Conservation (phyloP, 1,140 invertebrate species). For the Psilanteris sp. region DNA sequence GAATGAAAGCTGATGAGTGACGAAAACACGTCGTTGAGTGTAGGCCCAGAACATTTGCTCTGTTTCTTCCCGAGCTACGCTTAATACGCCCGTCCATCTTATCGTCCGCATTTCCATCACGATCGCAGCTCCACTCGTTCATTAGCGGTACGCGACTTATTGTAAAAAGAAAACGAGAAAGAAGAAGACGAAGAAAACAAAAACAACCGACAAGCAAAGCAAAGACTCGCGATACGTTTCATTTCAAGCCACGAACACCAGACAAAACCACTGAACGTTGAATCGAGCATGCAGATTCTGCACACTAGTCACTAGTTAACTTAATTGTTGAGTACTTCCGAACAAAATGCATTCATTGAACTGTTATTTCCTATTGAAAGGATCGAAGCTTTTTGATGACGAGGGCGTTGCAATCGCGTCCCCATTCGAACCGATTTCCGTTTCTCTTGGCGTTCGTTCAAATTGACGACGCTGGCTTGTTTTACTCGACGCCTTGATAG, state of each 20-base stretch:
- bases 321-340: constrained; percentile 66
- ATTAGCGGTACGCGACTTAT: constrained; percentile 66
- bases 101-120: constrained; percentile 67
- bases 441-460: no score
- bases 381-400: no score
- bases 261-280: no score
- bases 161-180: constrained; percentile 16
- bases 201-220: no score
- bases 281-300: no score
- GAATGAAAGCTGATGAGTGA: constrained; percentile 42
- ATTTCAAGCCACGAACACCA: no score
- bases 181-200: constrained; percentile 22
- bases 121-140: constrained; percentile 66
- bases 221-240: no score
- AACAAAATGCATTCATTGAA: constrained; percentile 60
- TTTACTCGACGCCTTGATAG: no score
- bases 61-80: constrained; percentile 66
- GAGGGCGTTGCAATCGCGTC: no score
- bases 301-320: constrained; percentile 64
- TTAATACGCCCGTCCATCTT: constrained; percentile 67
- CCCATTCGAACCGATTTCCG: no score
- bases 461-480: no score
- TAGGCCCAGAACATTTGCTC: constrained; percentile 61
- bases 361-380: no score
- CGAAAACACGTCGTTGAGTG: constrained; percentile 56